phyloP scores from a whole-genome alignment of 2,888 invertebrate species.

The Acholoe squamosa region DNA sequence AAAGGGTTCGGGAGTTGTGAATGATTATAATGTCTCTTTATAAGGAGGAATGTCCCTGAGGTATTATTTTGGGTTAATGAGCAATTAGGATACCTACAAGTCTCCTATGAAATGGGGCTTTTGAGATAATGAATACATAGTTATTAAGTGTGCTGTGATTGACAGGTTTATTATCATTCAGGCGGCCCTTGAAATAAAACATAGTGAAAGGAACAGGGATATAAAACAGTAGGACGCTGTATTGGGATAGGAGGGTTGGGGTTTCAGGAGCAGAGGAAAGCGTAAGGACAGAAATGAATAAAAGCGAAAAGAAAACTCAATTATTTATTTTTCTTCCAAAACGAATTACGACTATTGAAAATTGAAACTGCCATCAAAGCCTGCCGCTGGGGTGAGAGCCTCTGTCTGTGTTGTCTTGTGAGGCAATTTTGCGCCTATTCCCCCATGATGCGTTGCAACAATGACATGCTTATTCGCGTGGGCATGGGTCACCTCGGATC shows the following conservation, averaged over 20 bases:
- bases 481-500: constrained; percentile 11
- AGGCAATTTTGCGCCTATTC: neutral
- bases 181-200: constrained; percentile 50
- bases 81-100: constrained; percentile 51
- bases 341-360: constrained; percentile 38
- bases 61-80: constrained; percentile 41
- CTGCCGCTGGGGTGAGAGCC: neutral
- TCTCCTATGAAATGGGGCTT: constrained; percentile 28
- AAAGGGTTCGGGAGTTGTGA: neutral
- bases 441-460: constrained; percentile 5
- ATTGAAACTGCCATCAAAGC: constrained; percentile 53
- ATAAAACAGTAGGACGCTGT: constrained; percentile 33
- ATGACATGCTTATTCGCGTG: constrained; percentile 39
- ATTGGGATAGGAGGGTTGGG: neutral
- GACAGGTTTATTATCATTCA: constrained; percentile 47
- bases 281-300: constrained; percentile 42
- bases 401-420: neutral
- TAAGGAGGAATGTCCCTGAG: neutral
- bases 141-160: constrained; percentile 53
- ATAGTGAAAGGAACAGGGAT: constrained; percentile 22
- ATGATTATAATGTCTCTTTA: neutral
- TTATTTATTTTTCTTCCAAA: constrained; percentile 37
- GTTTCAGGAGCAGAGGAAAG: neutral
- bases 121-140: constrained; percentile 42
- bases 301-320: constrained; percentile 29